These are phyloP conservation scores for Hyles euphorbiae DNA, from an alignment of 1,140 invertebrate genomes.

Conservation along the genomic window DNA sequence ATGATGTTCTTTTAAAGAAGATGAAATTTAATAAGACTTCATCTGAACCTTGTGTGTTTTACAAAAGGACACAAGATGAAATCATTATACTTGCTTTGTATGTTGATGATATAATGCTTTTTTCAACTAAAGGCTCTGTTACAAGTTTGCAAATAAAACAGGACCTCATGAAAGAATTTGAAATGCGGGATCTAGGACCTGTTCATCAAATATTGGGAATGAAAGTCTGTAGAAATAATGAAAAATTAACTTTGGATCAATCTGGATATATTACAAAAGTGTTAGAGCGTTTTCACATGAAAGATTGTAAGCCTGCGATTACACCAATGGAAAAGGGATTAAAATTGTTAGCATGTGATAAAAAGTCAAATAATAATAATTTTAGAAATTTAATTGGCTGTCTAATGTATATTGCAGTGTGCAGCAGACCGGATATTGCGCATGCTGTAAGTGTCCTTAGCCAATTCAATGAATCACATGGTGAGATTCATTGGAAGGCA, in stretches of 20 bases:
- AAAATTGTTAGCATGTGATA: constrained; percentile 15
- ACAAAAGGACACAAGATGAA: not conserved
- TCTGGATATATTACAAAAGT: constrained; percentile 18
- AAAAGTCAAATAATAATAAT: constrained; percentile 6
- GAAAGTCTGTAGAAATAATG: constrained; percentile 4
- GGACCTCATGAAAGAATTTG: not conserved
- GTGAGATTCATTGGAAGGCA: constrained; percentile 22
- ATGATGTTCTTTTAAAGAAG: constrained; percentile 1
- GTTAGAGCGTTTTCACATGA: constrained; percentile 19
- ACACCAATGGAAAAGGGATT: constrained; percentile 24
- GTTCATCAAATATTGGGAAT: constrained; percentile 7
- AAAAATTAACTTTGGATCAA: constrained; percentile 25
- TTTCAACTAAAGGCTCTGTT: not conserved
- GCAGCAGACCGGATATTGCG: constrained; percentile 21
- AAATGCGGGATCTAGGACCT: not conserved
- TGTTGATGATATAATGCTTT: constrained; percentile 13
- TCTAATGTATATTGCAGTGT: constrained; percentile 23
- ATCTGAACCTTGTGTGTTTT: constrained; percentile 6
- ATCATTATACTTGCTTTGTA: constrained; percentile 30
- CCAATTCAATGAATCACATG: constrained; percentile 27
- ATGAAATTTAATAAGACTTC: not conserved
- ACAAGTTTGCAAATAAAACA: not conserved
- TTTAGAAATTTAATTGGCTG: constrained; percentile 27
- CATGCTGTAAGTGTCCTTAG: constrained; percentile 23
- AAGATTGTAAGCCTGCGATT: constrained; percentile 19